These are phyloP conservation scores for Catocala fraxini DNA, from an alignment of 2,888 invertebrate genomes.

Conservation along the genomic window DNA sequence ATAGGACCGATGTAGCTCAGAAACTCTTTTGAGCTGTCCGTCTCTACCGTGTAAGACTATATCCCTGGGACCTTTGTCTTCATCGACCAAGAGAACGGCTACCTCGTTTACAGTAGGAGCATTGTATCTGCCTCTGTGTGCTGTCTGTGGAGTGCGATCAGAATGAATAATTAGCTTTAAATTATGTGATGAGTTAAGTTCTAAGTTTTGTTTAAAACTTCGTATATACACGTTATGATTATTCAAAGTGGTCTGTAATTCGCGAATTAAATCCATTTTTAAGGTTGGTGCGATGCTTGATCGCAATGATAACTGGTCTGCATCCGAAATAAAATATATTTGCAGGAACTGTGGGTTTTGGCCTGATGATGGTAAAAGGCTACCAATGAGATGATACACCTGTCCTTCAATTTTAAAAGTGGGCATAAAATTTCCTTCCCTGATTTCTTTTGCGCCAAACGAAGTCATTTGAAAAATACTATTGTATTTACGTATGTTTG, in stretches of 20 bases:
- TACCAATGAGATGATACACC: conserved; percentile 38
- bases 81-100: background rate
- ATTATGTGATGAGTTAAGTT: too few species aligned
- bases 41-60: background rate
- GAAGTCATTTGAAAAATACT: conserved; percentile 50
- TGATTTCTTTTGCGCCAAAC: conserved; percentile 45
- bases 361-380: conserved; percentile 42
- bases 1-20: conserved; percentile 1
- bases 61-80: background rate
- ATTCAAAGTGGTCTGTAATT: too few species aligned
- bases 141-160: too few species aligned
- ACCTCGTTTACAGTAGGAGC: too few species aligned
- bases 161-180: too few species aligned
- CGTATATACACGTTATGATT: too few species aligned
- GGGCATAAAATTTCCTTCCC: conserved; percentile 39
- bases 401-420: conserved; percentile 43
- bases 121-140: too few species aligned
- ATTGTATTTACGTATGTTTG: conserved; percentile 32
- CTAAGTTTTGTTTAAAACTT: too few species aligned
- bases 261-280: too few species aligned
- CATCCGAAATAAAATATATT: too few species aligned
- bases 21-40: conserved; percentile 1
- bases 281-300: too few species aligned
- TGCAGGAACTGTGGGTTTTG: conserved; percentile 41
- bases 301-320: too few species aligned